phyloP scores from a whole-genome alignment of 2,113 vertebrate species.

The Perca fluviatilis region DNA sequence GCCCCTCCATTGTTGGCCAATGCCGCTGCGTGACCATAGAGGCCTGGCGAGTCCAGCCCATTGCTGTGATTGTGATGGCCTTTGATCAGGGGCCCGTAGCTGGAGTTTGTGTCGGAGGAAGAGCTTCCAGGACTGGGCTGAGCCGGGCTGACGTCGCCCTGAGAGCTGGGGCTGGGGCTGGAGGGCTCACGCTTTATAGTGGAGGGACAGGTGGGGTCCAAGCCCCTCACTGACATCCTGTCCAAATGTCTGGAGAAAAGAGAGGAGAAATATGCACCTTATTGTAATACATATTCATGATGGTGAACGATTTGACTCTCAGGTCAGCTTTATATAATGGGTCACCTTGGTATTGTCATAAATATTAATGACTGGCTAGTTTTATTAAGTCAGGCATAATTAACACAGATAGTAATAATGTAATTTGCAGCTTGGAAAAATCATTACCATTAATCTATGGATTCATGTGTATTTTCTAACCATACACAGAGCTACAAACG shows the following conservation, averaged over 20 bases:
- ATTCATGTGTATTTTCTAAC: conserved; percentile 7
- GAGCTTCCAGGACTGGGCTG: conserved; percentile 96
- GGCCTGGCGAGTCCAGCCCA: conserved; percentile 90
- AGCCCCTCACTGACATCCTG: conserved; percentile 98
- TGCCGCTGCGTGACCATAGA: conserved; percentile 79
- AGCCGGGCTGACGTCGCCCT: conserved; percentile 93
- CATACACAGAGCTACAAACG: background rate
- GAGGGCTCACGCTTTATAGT: conserved; percentile 98
- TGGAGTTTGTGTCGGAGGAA: conserved; percentile 96
- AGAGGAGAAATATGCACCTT: background rate
- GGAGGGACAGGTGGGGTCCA: conserved; percentile 93
- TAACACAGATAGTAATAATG: conserved; percentile 24
- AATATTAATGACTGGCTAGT: conserved; percentile 46
- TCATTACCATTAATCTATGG: background rate
- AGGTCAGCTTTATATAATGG: conserved; percentile 21
- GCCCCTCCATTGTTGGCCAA: conserved; percentile 56
- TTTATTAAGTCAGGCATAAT: conserved; percentile 47
- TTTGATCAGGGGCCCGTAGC: conserved; percentile 93
- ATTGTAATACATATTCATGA: conserved; percentile 31
- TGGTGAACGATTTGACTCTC: conserved; percentile 7
- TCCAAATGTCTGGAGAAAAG: conserved; percentile 87
- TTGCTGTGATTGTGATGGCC: conserved; percentile 88
- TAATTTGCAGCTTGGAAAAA: conserved; percentile 5
- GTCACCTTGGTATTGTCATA: conserved; percentile 39
- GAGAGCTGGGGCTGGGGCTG: conserved; percentile 95